These are phyloP conservation scores for Acleris sparsana DNA, from an alignment of 2,888 invertebrate genomes.

Conservation along the genomic window DNA sequence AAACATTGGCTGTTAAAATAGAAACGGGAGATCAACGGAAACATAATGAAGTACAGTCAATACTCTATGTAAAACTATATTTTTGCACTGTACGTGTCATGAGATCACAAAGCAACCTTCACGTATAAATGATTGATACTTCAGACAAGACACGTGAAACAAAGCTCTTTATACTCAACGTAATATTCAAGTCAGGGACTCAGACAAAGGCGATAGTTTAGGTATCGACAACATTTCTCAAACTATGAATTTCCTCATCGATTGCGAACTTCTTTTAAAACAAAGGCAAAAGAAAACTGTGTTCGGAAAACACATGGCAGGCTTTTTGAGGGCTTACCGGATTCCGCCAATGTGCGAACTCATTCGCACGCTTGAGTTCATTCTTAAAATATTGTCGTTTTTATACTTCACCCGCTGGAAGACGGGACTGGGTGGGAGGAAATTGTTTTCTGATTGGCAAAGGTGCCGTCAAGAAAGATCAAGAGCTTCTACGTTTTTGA, in stretches of 20 bases:
- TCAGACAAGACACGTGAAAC: conserved; percentile 22
- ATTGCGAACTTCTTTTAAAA: conserved; percentile 27
- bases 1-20: conserved; percentile 5
- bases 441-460: conserved; percentile 55
- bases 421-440: conserved; percentile 36
- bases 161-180: conserved; percentile 2
- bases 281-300: conserved; percentile 29
- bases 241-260: conserved; percentile 27
- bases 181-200: conserved; percentile 19
- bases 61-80: neutral
- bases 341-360: conserved; percentile 30
- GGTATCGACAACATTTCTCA: conserved; percentile 15
- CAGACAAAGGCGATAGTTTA: conserved; percentile 4
- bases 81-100: conserved; percentile 15
- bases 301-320: conserved; percentile 30
- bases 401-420: conserved; percentile 28
- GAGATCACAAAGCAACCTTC: conserved; percentile 10
- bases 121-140: conserved; percentile 14
- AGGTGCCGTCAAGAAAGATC: conserved; percentile 37
- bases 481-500: conserved; percentile 30
- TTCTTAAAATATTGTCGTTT: conserved; percentile 40
- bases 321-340: conserved; percentile 26
- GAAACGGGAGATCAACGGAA: conserved; percentile 7
- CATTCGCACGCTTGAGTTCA: conserved; percentile 37
- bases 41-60: neutral